These are phyloP conservation scores for Pedionomus torquatus DNA, from an alignment of 2,113 vertebrate genomes.

Conservation along the genomic window DNA sequence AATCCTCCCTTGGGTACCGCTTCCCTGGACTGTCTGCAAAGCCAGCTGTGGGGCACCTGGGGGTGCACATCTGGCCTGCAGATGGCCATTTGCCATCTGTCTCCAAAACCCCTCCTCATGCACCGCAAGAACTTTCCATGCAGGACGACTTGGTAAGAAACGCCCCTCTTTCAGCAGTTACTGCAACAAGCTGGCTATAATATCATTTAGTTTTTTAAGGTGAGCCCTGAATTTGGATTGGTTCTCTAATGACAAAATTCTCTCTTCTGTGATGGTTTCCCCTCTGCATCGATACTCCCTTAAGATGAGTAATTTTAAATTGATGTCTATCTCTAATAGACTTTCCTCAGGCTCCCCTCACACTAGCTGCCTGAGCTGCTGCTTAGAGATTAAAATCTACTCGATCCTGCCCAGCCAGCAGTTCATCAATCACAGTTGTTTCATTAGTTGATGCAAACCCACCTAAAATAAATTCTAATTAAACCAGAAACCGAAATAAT, in stretches of 20 bases:
- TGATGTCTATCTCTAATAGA: slow-evolving; percentile 33
- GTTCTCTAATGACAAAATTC: neutral
- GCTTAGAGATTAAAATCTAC: slow-evolving; percentile 53
- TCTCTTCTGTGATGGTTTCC: neutral
- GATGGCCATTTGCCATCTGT: neutral
- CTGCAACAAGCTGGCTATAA: neutral
- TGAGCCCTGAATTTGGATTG: neutral
- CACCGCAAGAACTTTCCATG: fast-evolving
- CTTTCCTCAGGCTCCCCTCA: slow-evolving; percentile 1
- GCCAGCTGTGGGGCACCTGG: neutral
- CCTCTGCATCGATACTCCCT: neutral
- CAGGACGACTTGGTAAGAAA: neutral
- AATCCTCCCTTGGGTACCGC: neutral
- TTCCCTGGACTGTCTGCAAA: neutral
- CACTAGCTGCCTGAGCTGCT: neutral
- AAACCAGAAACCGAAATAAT: slow-evolving; percentile 35
- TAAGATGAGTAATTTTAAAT: slow-evolving; percentile 40
- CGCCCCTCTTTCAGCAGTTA: neutral
- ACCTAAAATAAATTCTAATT: slow-evolving; percentile 63
- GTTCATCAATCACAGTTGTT: slow-evolving; percentile 61
- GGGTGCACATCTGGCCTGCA: neutral
- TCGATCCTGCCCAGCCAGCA: slow-evolving; percentile 34
- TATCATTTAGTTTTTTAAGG: neutral
- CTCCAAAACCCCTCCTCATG: neutral
- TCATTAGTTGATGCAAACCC: slow-evolving; percentile 48